Evolutionary conservation across 1,140 invertebrate species (phyloP).

Genomic region (Panulirus ornatus): DNA sequence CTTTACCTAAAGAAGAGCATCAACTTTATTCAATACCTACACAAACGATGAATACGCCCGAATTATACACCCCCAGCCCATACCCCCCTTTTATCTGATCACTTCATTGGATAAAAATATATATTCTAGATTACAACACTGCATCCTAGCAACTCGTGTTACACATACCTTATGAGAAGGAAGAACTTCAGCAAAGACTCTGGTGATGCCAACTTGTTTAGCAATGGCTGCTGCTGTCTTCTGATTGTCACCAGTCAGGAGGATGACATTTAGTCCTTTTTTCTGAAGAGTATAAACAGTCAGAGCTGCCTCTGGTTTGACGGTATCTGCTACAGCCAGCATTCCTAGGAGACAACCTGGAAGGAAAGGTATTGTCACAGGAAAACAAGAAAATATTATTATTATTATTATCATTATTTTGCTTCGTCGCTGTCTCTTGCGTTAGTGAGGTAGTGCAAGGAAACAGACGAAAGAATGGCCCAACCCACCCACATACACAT

Average conservation of each 20-base stretch:
- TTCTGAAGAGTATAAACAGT: constrained; percentile 95
- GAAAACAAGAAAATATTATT: not conserved
- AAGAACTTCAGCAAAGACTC: constrained; percentile 97
- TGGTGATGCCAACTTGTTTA: constrained; percentile 93
- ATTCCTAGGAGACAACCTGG: constrained; percentile 87
- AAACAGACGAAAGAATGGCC: too few relatives aligned
- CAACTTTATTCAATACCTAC: constrained; percentile 62
- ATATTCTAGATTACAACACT: too few relatives aligned
- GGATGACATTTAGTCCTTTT: constrained; percentile 95
- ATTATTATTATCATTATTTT: too few relatives aligned
- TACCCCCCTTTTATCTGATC: too few relatives aligned
- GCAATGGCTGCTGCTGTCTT: constrained; percentile 97
- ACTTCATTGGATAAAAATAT: too few relatives aligned
- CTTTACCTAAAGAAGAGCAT: constrained; percentile 76
- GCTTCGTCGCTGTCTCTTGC: too few relatives aligned
- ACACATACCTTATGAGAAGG: constrained; percentile 96
- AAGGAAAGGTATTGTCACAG: constrained; percentile 70
- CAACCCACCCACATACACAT: too few relatives aligned
- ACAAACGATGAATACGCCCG: constrained; percentile 96
- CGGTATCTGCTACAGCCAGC: constrained; percentile 93
- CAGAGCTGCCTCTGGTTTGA: constrained; percentile 97
- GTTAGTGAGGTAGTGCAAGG: too few relatives aligned
- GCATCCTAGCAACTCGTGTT: not conserved
- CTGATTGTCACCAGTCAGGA: constrained; percentile 98
- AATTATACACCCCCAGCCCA: constrained; percentile 99